Base-by-base conservation (phyloP, 1,140 invertebrate genomes). In the Epicauta chinensis region DNA sequence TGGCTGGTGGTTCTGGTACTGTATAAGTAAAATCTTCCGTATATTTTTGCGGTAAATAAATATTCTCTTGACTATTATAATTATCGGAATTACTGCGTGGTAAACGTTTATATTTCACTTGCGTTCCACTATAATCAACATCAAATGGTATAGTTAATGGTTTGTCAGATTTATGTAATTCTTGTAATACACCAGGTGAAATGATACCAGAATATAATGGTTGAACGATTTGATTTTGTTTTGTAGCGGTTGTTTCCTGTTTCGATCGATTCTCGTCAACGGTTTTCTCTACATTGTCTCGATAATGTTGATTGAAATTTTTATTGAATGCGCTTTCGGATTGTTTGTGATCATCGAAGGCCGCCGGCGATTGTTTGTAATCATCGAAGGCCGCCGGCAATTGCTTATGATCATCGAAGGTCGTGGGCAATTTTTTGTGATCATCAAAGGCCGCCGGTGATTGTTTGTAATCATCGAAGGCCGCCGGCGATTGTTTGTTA, bases 51-150 rank as follows among this genome's bases (percentile, higher is more conserved):
- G 55, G 51, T 9, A 49, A 12, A 31, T 60, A 57, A 17, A n/a
- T 30, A 44, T 36, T 10, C 12, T 39, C 46, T 31, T 48, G 38
- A 13, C 37, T 36, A 16, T 34, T 32, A 32, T 55, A 49, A 17
- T 56, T 32, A 11, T 12, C 17, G 14, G 46, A 35, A 10, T 40
- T 12, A 14, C n/a, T 50, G 44, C 16, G 15, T 30, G 13, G 17
- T 49, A 41, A 11, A 52, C 37, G 10, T 34, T 34, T 34, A 23
- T 45, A 45, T 13, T 49, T 52, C 12, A 51, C 48, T 30, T 60
- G 34, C 11, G 53, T 54, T 15, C 51, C 51, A 30, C 58, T 52
- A 36, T 60, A 60, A 38, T 60, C 58, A 36, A 53, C 53, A 39
- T 60, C 58, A 40, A 50, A 57, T 5, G 58, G 58, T 14, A 60